Evolutionary conservation across 2,113 vertebrate genomes (phyloP).

Genomic region (Rhombomys opimus): DNA sequence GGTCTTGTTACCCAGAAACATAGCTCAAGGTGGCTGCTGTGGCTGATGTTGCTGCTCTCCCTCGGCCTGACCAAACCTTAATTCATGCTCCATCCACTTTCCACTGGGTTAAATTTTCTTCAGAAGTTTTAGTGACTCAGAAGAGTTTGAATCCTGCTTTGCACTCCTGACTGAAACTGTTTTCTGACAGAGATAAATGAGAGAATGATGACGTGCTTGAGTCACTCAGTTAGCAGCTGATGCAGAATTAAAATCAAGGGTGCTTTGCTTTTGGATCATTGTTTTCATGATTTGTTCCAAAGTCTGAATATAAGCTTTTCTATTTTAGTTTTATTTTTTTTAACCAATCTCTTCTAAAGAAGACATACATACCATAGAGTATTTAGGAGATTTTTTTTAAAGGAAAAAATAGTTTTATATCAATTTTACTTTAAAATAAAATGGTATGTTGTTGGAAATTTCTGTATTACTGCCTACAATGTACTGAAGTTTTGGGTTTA

Average conservation of each 20-base stretch:
- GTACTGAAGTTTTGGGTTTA: neutral
- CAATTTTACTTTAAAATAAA: conserved; percentile 50
- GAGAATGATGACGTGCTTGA: neutral
- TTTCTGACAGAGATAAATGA: conserved; percentile 25
- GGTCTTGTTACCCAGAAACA: neutral
- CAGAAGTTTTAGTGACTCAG: neutral
- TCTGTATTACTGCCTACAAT: neutral
- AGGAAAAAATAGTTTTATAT: neutral
- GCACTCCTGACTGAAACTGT: neutral
- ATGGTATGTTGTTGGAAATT: neutral
- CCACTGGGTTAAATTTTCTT: neutral
- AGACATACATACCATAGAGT: neutral
- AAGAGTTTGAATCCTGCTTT: conserved; percentile 12
- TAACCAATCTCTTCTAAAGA: neutral
- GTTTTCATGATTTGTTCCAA: conserved; percentile 30
- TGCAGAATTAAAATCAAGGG: conserved; percentile 4
- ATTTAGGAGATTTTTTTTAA: neutral
- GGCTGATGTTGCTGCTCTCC: neutral
- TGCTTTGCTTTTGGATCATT: neutral
- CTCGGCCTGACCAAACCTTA: neutral
- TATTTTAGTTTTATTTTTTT: neutral
- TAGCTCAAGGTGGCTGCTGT: neutral
- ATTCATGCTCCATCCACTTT: neutral
- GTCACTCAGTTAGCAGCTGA: neutral
- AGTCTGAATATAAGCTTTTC: conserved; percentile 6